phyloP scores from a whole-genome alignment of 2,888 invertebrate genomes.

The Ichneumon xanthorius region DNA sequence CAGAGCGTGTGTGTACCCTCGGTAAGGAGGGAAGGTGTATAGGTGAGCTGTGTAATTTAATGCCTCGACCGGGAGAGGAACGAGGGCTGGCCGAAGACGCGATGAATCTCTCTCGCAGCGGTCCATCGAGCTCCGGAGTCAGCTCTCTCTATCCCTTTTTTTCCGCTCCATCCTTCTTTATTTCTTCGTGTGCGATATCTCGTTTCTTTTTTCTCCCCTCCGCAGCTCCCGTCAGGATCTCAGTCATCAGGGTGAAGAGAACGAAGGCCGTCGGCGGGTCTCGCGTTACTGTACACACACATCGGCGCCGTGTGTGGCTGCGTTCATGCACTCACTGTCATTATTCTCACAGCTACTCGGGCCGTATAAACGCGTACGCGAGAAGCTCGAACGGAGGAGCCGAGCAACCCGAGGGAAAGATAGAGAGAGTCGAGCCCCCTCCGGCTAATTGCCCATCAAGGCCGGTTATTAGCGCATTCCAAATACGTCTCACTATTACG shows the following conservation, averaged over 20 bases:
- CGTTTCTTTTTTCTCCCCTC: conserved; percentile 36
- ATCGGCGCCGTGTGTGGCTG: conserved; percentile 55
- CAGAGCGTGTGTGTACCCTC: not conserved
- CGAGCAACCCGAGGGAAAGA: not conserved
- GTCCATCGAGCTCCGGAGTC: conserved; percentile 33
- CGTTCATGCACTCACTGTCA: conserved; percentile 57
- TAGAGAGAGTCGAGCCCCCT: conserved; percentile 43
- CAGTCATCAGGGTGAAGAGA: conserved; percentile 54
- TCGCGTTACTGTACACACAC: conserved; percentile 56
- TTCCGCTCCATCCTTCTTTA: conserved; percentile 7
- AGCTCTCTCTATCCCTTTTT: not conserved
- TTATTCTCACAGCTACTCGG: conserved; percentile 60
- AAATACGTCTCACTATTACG: conserved; percentile 60
- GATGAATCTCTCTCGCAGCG: conserved; percentile 56
- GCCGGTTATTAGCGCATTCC: conserved; percentile 64
- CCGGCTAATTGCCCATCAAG: conserved; percentile 63
- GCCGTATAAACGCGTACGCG: conserved; percentile 24
- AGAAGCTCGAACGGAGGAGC: conserved; percentile 24
- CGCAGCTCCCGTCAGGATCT: conserved; percentile 36
- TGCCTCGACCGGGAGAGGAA: conserved; percentile 51
- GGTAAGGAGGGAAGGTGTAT: conserved; percentile 19
- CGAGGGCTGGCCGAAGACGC: conserved; percentile 40
- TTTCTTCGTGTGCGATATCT: conserved; percentile 26
- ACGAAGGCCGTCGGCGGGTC: conserved; percentile 44
- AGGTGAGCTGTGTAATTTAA: conserved; percentile 62